A percentile compares a stretch with the other conserved stretches of the same genome.
Conservation (phyloP, 2,113 vertebrate genomes). For the Pangasianodon gigas region DNA sequence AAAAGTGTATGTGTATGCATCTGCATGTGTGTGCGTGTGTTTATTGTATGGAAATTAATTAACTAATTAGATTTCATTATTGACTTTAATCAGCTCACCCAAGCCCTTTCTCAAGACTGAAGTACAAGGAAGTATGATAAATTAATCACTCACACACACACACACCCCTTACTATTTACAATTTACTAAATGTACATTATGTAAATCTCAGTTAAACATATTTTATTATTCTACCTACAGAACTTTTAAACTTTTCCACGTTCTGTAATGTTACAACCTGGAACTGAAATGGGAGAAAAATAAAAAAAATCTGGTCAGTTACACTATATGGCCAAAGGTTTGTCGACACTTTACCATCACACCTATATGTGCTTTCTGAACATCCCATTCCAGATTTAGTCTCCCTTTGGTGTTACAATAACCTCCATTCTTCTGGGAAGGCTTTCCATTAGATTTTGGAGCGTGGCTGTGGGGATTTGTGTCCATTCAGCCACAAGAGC, state of each 20-base stretch:
- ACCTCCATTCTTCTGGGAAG: neutral
- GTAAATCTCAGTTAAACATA: too few relatives aligned
- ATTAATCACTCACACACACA: neutral
- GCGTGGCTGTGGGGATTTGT: neutral
- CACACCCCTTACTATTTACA: neutral
- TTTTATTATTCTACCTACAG: too few relatives aligned
- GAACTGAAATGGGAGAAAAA: too few relatives aligned
- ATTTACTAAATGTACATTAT: neutral
- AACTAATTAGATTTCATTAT: constrained; percentile 1
- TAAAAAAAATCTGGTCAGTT: too few relatives aligned
- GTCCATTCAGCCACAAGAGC: neutral
- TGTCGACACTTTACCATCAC: too few relatives aligned
- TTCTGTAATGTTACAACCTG: too few relatives aligned
- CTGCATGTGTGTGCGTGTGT: neutral
- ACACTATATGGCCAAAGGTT: too few relatives aligned
- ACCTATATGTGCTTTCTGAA: neutral
- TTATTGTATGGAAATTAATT: constrained; percentile 3
- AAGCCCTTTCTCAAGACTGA: neutral
- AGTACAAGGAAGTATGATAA: neutral
- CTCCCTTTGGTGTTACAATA: neutral
- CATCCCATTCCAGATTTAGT: neutral
- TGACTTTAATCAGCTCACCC: neutral
- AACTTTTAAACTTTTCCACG: too few relatives aligned
- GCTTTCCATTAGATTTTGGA: neutral
- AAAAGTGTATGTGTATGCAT: neutral